Evolutionary conservation across 2,888 invertebrate genomes (phyloP).

Genomic region (Lycocerus yunnanus): DNA sequence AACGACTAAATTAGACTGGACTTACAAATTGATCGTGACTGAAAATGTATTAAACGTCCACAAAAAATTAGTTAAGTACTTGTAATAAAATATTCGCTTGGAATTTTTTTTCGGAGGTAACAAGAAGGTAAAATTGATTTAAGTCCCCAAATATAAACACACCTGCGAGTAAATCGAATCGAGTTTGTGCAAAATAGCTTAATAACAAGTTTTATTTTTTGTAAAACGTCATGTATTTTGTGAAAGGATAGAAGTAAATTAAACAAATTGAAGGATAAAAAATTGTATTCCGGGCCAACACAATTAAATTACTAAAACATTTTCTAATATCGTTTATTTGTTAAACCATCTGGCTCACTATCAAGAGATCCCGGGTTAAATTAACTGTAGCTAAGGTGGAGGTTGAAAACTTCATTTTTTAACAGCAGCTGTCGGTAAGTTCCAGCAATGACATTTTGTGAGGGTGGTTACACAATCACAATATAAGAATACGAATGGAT

Average conservation of each 20-base stretch:
- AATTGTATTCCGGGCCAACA: conserved; percentile 15
- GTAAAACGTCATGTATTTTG: neutral
- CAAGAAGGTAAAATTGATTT: neutral
- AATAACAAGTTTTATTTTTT: neutral
- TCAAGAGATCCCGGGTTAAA: conserved; percentile 50
- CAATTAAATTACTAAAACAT: conserved; percentile 9
- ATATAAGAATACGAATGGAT: conserved; percentile 51
- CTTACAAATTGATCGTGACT: neutral
- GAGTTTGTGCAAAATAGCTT: neutral
- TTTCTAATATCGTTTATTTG: neutral
- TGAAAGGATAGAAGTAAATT: conserved; percentile 2
- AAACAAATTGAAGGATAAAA: conserved; percentile 20
- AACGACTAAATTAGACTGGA: neutral
- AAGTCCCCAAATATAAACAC: neutral
- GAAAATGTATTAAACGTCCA: neutral
- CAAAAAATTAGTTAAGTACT: too few species aligned
- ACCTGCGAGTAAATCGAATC: neutral
- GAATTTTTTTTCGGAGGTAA: too few species aligned
- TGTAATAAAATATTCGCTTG: too few species aligned
- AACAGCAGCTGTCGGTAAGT: conserved; percentile 51
- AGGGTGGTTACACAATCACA: conserved; percentile 58
- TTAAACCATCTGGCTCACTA: conserved; percentile 34
- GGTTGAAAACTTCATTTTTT: conserved; percentile 58
- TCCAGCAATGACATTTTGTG: conserved; percentile 52
- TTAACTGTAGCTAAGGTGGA: conserved; percentile 58